Conservation (phyloP, 2,797 vertebrate genomes). For the Zalophus californianus region DNA sequence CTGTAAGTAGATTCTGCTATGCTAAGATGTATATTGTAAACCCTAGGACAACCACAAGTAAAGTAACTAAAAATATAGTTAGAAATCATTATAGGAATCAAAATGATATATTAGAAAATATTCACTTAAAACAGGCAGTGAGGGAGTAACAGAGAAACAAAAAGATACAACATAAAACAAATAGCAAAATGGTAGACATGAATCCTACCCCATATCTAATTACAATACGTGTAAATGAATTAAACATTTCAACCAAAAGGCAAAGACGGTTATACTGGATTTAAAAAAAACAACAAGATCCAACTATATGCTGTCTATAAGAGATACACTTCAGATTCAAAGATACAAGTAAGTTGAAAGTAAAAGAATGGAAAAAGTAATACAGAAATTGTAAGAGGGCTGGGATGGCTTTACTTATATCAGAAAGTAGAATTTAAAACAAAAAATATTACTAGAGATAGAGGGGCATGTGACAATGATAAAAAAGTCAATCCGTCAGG, state of each 20-base stretch:
- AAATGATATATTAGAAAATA: neutral
- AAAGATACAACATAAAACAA: neutral
- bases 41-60: neutral
- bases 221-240: neutral
- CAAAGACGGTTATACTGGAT: neutral
- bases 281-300: neutral
- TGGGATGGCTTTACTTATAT: neutral
- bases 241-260: neutral
- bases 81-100: constrained; percentile 1
- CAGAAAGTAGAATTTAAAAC: neutral
- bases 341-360: neutral
- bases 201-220: neutral
- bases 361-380: neutral
- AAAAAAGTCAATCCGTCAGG: neutral
- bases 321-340: neutral
- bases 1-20: neutral
- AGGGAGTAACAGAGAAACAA: neutral
- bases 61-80: neutral
- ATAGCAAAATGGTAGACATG: neutral
- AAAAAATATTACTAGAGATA: constrained; percentile 4
- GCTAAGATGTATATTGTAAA: neutral
- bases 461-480: neutral
- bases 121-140: neutral
- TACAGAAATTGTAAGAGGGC: neutral
- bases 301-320: neutral